phyloP scores from a whole-genome alignment of 2,797 vertebrate species.

The Sarcophilus harrisii region DNA sequence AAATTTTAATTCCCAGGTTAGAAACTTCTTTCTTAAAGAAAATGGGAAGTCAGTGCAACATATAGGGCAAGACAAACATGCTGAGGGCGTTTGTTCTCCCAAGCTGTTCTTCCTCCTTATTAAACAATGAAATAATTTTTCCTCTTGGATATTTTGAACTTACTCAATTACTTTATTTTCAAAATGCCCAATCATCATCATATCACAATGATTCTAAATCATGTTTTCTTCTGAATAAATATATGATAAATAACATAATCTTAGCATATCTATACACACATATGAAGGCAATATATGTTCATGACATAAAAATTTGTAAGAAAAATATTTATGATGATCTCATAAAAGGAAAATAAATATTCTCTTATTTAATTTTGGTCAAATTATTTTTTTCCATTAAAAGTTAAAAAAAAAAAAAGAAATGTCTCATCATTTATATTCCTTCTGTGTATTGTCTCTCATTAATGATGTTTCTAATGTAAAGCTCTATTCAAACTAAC shows the following conservation, averaged over 20 bases:
- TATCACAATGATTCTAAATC: background rate
- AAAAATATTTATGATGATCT: background rate
- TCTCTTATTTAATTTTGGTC: background rate
- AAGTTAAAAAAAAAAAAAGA: no score
- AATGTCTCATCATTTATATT: background rate
- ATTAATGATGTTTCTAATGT: background rate
- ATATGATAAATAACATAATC: background rate
- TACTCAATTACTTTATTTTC: background rate
- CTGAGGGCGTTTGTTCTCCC: background rate
- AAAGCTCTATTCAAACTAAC: background rate
- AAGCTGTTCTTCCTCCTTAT: background rate
- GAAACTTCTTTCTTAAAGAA: background rate
- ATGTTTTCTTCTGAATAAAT: background rate
- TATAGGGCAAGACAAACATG: background rate
- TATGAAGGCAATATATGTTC: background rate
- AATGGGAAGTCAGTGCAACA: background rate
- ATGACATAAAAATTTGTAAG: background rate
- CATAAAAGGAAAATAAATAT: background rate
- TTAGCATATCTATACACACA: background rate
- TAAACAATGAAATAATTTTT: background rate
- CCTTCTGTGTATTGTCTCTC: background rate
- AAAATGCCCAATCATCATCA: background rate
- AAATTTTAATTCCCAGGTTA: background rate
- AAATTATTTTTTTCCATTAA: background rate
- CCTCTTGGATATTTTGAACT: background rate